phyloP scores from a whole-genome alignment of 2,888 invertebrate genomes.

The Scaptodrosophila latifasciaeformis region DNA sequence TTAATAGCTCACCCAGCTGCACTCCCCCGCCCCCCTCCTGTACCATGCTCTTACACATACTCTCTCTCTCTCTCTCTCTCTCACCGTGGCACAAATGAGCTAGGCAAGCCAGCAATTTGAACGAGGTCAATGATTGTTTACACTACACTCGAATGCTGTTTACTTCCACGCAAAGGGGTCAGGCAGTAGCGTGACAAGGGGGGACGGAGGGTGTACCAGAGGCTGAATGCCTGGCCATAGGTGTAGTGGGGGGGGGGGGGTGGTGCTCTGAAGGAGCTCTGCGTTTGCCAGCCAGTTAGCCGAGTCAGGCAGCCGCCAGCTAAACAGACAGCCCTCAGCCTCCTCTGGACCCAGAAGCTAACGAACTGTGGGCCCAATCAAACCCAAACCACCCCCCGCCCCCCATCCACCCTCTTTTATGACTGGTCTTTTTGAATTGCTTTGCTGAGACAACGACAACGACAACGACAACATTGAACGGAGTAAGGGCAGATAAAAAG shows the following conservation, averaged over 20 bases:
- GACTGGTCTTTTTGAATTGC: not conserved
- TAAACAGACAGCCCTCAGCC: conserved; percentile 13
- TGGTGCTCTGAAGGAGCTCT: too few species aligned
- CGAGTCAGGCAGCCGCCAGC: conserved; percentile 27
- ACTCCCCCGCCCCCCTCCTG: too few species aligned
- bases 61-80: not conserved
- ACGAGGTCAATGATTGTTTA: conserved; percentile 68
- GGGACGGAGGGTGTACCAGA: conserved; percentile 22
- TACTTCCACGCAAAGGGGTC: conserved; percentile 36
- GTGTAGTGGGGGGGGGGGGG: not conserved
- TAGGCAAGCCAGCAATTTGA: conserved; percentile 53
- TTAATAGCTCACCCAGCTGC: too few species aligned
- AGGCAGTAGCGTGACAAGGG: conserved; percentile 7
- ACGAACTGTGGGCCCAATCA: too few species aligned
- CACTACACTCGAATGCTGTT: conserved; percentile 66
- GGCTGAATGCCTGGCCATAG: not conserved
- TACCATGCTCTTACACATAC: not conserved
- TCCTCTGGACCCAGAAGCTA: too few species aligned
- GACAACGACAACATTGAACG: conserved; percentile 3
- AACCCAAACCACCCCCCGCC: not conserved
- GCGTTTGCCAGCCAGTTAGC: too few species aligned
- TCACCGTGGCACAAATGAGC: conserved; percentile 45
- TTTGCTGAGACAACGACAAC: not conserved
- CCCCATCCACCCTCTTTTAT: not conserved
- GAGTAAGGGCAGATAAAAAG: not conserved